Percentiles rank a stretch among this genome's conserved stretches.
Evolutionary conservation across 2,113 vertebrate species (phyloP).

Genomic region (Hippolais icterina): DNA sequence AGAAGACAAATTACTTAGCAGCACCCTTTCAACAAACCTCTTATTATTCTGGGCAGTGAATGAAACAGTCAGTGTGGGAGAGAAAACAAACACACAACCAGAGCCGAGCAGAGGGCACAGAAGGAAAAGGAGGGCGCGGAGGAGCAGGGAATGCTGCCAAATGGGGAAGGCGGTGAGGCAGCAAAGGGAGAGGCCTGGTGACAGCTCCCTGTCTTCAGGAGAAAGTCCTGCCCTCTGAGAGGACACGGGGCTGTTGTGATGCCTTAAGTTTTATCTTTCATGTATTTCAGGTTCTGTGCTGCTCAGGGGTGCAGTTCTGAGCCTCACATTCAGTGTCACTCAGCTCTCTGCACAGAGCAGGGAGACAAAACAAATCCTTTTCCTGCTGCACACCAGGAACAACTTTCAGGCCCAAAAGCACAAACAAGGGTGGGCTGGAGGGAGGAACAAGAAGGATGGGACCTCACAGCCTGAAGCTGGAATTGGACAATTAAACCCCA

Average conservation of each 20-base stretch:
- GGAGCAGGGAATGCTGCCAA: not conserved
- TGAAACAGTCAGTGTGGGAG: slow-evolving; percentile 31
- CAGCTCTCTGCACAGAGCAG: too few species aligned
- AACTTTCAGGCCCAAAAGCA: not conserved
- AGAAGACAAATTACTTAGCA: slow-evolving; percentile 31
- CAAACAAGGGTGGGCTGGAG: not conserved
- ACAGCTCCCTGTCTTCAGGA: not conserved
- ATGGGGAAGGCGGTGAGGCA: fast-evolving
- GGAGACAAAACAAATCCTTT: not conserved
- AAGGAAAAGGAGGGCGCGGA: not conserved
- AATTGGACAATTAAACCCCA: not conserved
- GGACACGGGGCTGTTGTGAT: not conserved
- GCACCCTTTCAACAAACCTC: slow-evolving; percentile 39
- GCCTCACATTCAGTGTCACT: too few species aligned
- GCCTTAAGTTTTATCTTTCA: not conserved
- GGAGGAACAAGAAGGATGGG: not conserved
- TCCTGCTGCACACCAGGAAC: not conserved
- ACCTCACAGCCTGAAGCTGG: not conserved
- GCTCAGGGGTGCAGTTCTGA: not conserved
- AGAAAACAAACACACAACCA: slow-evolving; percentile 27
- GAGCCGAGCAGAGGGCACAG: not conserved
- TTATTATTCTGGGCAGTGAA: slow-evolving; percentile 51
- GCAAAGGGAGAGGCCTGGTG: not conserved
- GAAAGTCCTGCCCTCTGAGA: not conserved
- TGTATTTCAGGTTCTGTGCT: not conserved